Base-by-base conservation (phyloP, 1,140 invertebrate genomes). In the Heliconius nattereri region DNA sequence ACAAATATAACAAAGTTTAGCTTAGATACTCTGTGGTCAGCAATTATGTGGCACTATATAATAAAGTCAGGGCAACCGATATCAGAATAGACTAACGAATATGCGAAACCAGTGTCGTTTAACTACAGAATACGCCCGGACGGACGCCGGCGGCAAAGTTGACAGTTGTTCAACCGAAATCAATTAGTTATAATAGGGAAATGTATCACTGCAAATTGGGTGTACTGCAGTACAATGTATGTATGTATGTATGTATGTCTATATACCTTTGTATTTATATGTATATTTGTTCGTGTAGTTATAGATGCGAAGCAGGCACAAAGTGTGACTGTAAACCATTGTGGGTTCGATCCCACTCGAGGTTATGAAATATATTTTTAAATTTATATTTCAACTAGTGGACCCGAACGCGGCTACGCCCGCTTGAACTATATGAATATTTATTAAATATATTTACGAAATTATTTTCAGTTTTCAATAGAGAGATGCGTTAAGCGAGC, bases 81-180 rank as follows among this genome's bases (percentile, higher is more conserved):
- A 66, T 71, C n/a, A 23, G 52, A 77, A 72, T 49, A 49, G 6
- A 13, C 35, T n/a, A 77, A 75, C 32, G 29, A 60, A 75, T 40
- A 35, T 75, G 40, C 66, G 60, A 76, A 70, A 76, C 75, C 70
- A 40, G 75, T 70, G 35, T 76, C 75, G 75, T 52, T 76, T 76
- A 75, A 75, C 74, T 75, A 75, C 54, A 37, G 75, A 76, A 76
- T 76, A 70, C 40, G 54, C 66, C 75, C 57, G 57, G 57, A 37
- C 70, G 40, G 20, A 19, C 35, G 35, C n/a, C 57, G 45, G 74
- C 74, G 60, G 60, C 60, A 66, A 76, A 76, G 75, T 76, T 76
- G 35, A 76, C 70, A 70, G 75, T 76, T 70, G 75, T 76, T 76
- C 54, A 70, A 76, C 75, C 75, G 75, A 76, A 76, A 76, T 76